Conservation (phyloP, 2,888 invertebrate species). For the Agrochola litura region DNA sequence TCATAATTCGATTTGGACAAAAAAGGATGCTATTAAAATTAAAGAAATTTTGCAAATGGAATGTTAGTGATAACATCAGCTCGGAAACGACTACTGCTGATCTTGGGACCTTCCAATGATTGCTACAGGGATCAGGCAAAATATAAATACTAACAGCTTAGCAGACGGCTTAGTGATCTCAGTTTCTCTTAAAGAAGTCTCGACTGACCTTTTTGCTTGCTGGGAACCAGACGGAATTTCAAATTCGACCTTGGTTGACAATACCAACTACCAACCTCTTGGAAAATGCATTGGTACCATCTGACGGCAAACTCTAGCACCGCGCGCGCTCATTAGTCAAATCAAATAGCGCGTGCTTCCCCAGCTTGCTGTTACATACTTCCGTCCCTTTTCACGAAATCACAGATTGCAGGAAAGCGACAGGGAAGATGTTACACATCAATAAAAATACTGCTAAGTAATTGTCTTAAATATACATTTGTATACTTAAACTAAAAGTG, state of each 20-base stretch:
- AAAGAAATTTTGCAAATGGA: not conserved
- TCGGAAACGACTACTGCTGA: not conserved
- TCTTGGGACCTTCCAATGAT: not conserved
- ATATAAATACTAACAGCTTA: not conserved
- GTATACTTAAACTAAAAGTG: not conserved
- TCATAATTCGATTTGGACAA: not conserved
- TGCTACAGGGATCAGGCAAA: too few relatives aligned
- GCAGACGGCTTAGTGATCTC: not conserved
- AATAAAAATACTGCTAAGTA: not conserved
- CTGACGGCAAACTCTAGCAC: too few relatives aligned
- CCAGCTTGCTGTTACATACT: too few relatives aligned
- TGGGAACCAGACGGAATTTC: not conserved
- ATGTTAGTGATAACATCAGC: not conserved
- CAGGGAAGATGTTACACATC: too few relatives aligned
- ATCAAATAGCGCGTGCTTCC: too few relatives aligned
- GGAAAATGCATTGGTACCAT: too few relatives aligned
- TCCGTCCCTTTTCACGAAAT: too few relatives aligned
- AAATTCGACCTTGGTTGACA: too few relatives aligned
- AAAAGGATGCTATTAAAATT: not conserved
- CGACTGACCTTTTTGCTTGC: not conserved
- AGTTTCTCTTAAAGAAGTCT: not conserved
- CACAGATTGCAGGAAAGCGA: too few relatives aligned
- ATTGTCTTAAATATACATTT: not conserved
- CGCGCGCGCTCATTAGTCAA: too few relatives aligned
- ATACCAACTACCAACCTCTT: too few relatives aligned